These are phyloP conservation scores for Bergia puertoricense DNA, from an alignment of 92 coral and sea anemone species.

Conservation along the genomic window DNA sequence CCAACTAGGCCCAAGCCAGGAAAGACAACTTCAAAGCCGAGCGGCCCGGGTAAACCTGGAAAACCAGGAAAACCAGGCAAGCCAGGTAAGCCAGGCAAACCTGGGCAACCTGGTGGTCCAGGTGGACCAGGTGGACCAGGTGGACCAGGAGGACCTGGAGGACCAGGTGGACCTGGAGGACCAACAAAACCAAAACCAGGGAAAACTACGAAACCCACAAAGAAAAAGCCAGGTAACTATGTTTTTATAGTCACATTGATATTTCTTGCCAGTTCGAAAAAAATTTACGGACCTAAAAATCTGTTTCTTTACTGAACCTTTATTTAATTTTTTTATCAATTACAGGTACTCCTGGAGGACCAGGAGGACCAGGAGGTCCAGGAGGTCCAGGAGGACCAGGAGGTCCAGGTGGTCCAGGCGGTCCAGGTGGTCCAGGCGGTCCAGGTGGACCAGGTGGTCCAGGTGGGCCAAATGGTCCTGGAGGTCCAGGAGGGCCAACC, in stretches of 20 bases:
- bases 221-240: conserved; percentile 55
- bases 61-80: conserved; percentile 67
- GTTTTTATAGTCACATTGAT: not conserved
- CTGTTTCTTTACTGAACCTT: not conserved
- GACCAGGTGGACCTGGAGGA: conserved; percentile 84
- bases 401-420: conserved; percentile 76
- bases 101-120: conserved; percentile 71
- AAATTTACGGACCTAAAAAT: not conserved
- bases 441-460: conserved; percentile 88
- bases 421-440: conserved; percentile 69
- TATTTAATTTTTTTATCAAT: not conserved
- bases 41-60: conserved; percentile 70
- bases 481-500: conserved; percentile 54
- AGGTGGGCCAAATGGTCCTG: conserved; percentile 63
- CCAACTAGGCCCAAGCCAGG: conserved; percentile 45
- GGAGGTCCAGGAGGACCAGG: conserved; percentile 70
- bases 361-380: conserved; percentile 76
- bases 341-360: conserved; percentile 64
- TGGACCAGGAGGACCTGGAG: conserved; percentile 76
- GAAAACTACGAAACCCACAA: conserved; percentile 67
- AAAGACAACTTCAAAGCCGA: conserved; percentile 60
- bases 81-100: conserved; percentile 71
- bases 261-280: too few relatives aligned
- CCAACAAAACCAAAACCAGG: conserved; percentile 65
- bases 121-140: conserved; percentile 74